phyloP scores from a whole-genome alignment of 2,113 vertebrate species.

The Pteronura brasiliensis region DNA sequence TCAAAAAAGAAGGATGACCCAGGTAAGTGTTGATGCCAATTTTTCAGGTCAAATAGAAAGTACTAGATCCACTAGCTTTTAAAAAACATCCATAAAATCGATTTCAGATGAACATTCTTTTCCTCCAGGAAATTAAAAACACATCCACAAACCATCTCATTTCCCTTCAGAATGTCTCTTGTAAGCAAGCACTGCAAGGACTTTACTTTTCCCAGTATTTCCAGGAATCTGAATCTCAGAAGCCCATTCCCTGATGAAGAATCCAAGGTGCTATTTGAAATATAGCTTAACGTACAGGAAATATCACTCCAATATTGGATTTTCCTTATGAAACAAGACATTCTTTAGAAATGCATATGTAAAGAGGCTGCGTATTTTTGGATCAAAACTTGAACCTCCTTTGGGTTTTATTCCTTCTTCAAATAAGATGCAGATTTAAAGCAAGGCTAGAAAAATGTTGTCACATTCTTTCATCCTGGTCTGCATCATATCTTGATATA shows the following conservation, averaged over 20 bases:
- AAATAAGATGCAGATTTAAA: conserved; percentile 10
- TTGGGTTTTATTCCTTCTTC: not conserved
- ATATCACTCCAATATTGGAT: not conserved
- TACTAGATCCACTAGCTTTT: not conserved
- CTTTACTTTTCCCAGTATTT: not conserved
- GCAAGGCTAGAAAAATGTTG: not conserved
- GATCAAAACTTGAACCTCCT: not conserved
- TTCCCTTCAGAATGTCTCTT: conserved; percentile 20
- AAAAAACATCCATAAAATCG: conserved; percentile 21
- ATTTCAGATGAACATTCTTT: conserved; percentile 50
- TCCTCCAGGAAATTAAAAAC: conserved; percentile 56
- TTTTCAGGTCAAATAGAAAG: not conserved
- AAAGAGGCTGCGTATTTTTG: not conserved
- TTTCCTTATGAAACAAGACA: conserved; percentile 24
- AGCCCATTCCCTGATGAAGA: not conserved
- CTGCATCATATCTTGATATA: not conserved
- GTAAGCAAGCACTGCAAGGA: not conserved
- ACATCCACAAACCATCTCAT: not conserved
- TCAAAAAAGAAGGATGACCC: not conserved
- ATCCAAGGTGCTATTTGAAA: not conserved
- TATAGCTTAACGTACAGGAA: not conserved
- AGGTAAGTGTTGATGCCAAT: not conserved
- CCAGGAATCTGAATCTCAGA: not conserved
- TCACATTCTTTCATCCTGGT: not conserved
- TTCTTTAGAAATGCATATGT: not conserved